Base-by-base conservation (phyloP, 2,888 invertebrate genomes). In the Slavum lentiscoides region DNA sequence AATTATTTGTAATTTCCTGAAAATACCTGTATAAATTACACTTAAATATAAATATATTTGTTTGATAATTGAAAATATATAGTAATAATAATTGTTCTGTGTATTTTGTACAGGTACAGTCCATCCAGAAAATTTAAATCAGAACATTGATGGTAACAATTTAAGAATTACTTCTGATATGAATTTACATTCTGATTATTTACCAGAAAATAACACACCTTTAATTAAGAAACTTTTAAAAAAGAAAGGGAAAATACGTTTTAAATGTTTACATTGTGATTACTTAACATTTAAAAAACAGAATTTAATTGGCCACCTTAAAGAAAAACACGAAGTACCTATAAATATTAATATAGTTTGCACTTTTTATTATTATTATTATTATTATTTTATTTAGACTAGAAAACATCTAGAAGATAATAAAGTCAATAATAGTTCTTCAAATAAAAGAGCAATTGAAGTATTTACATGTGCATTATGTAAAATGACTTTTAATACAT, bases 191-290 rank as follows among this genome's bases (percentile, higher is more conserved):
- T 19, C 77, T 23, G 21, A 70, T 8, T 80, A 80, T 70, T 3
- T n/a, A 55, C 39, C 39, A 13, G 39, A 62, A 64, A 64, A 80
- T 13, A 70, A 39, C 21, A 3, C 1, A 30, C 37, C 9, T 19
- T 15, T 53, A 5, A 37, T 30, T 21, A 76, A 53, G 49, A 76
- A 69, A 49, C 59, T 61, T n/a, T 13, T 37, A 55, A 80, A 80
- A 19, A 80, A 69, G 53, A 80, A 80, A 64, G 77, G 77, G 9
- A 80, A 70, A 70, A 70, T 80, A 19, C 77, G 77, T 37, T 80
- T 70, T 13, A 80, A 80, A 80, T 80, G 77, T 55, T 70, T 80
- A 55, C 77, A 80, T 80, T 80, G 77, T 70, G 77, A 80, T 62
- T 80, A 80, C 39, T 70, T 80, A 70, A 80, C 77, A 55, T 80